Evolutionary conservation across 2,888 invertebrate species (phyloP).

Genomic region (Venusia cambrica): DNA sequence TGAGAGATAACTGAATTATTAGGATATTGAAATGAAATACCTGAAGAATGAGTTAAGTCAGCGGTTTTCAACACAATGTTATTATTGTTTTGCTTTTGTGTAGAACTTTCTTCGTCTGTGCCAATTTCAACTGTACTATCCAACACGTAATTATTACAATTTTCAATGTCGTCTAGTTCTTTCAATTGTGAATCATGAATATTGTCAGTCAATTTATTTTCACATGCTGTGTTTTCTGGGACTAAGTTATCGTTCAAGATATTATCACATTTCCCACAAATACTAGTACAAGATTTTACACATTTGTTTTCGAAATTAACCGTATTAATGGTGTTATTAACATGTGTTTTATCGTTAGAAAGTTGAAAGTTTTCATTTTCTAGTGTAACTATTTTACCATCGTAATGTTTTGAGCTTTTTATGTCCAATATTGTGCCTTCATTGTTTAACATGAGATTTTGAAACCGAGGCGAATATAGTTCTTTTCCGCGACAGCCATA

Average conservation of each 20-base stretch:
- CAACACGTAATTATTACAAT: too few relatives aligned
- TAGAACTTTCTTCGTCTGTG: neutral
- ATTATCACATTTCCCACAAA: too few relatives aligned
- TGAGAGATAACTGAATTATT: slow-evolving; percentile 19
- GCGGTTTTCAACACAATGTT: slow-evolving; percentile 4
- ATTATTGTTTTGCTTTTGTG: slow-evolving; percentile 6
- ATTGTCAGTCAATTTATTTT: too few relatives aligned
- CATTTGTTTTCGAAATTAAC: too few relatives aligned
- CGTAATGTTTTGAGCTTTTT: slow-evolving; percentile 13
- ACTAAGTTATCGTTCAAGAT: too few relatives aligned
- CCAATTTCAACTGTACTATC: too few relatives aligned
- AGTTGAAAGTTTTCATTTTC: slow-evolving; percentile 5
- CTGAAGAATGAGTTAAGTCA: slow-evolving; percentile 7
- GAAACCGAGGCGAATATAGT: slow-evolving; percentile 58
- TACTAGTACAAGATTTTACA: too few relatives aligned
- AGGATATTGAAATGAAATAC: slow-evolving; percentile 14
- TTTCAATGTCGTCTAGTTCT: too few relatives aligned
- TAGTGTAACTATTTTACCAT: slow-evolving; percentile 1
- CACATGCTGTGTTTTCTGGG: too few relatives aligned
- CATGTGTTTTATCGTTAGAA: too few relatives aligned
- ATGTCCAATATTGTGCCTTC: slow-evolving; percentile 35
- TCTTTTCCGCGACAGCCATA: slow-evolving; percentile 37
- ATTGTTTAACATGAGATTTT: slow-evolving; percentile 49
- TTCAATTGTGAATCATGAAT: too few relatives aligned
- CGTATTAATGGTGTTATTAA: too few relatives aligned